Conservation (phyloP, 2,797 vertebrate species). For the Setipinna tenuifilis region DNA sequence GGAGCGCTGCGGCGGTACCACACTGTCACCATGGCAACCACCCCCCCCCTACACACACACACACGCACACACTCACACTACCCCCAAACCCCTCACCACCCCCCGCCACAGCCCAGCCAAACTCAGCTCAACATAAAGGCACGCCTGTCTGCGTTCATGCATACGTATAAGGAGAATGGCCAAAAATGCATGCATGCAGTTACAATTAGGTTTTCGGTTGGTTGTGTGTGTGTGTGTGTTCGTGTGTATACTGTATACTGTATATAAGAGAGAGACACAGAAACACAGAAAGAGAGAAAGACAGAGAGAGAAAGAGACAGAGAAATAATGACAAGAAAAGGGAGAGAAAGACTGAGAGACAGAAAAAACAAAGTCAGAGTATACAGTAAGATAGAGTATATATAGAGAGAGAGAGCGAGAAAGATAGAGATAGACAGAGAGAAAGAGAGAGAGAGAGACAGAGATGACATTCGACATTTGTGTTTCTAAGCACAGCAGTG, state of each 20-base stretch:
- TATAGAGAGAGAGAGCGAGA: no score
- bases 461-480: background rate
- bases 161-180: background rate
- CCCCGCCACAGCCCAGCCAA: slow-evolving; percentile 53
- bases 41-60: slow-evolving; percentile 59
- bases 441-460: background rate
- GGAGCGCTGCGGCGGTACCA: slow-evolving; percentile 37
- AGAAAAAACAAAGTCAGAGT: no score
- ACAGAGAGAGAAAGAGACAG: slow-evolving; percentile 41
- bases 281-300: slow-evolving; percentile 1
- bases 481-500: slow-evolving; percentile 2
- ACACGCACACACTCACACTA: slow-evolving; percentile 70
- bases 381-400: no score
- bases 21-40: slow-evolving; percentile 72
- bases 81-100: slow-evolving; percentile 69
- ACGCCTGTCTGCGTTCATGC: background rate
- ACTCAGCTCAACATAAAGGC: background rate
- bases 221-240: slow-evolving; percentile 20
- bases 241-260: slow-evolving; percentile 53
- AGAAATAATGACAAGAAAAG: background rate
- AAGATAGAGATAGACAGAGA: no score
- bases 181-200: background rate
- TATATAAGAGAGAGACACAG: slow-evolving; percentile 27
- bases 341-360: no score
- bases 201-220: background rate